Conservation (phyloP, 2,797 vertebrate species). For the Mus caroli region DNA sequence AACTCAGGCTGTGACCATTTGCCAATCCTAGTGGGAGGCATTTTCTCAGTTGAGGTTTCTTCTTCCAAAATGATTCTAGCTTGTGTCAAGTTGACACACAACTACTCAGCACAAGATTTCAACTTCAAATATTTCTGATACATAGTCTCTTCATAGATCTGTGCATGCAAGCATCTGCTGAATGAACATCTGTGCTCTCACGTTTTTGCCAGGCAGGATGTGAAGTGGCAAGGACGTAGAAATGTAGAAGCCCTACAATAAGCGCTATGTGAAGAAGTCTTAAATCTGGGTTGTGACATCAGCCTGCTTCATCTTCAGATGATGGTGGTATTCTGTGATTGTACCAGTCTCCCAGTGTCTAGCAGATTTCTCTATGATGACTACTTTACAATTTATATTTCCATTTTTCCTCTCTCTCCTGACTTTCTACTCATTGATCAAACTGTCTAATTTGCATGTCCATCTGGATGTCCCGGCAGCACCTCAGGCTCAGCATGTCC, state of each 20-base stretch:
- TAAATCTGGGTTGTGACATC: conserved; percentile 14
- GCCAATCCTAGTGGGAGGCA: neutral
- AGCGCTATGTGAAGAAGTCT: neutral
- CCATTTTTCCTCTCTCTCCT: conserved; percentile 38
- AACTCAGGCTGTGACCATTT: neutral
- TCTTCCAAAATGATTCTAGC: neutral
- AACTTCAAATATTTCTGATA: neutral
- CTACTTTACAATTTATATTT: conserved; percentile 58
- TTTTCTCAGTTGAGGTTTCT: neutral
- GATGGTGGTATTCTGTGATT: neutral
- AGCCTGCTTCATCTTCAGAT: conserved; percentile 10
- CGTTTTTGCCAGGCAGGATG: neutral
- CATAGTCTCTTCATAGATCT: neutral
- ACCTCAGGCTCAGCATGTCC: conserved; percentile 26
- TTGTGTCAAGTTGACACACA: neutral
- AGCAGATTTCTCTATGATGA: conserved; percentile 42
- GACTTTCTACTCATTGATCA: conserved; percentile 65
- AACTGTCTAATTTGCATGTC: conserved; percentile 56
- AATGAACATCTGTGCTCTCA: neutral
- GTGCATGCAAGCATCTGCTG: neutral
- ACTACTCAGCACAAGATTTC: neutral
- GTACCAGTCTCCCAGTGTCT: neutral
- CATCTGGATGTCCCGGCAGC: conserved; percentile 70
- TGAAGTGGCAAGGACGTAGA: neutral
- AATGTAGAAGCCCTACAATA: conserved; percentile 7